Percentiles rank a stretch among this genome's conserved stretches.
These are phyloP conservation scores for Ondatra zibethicus DNA, from an alignment of 2,113 vertebrate genomes.

Conservation along the genomic window DNA sequence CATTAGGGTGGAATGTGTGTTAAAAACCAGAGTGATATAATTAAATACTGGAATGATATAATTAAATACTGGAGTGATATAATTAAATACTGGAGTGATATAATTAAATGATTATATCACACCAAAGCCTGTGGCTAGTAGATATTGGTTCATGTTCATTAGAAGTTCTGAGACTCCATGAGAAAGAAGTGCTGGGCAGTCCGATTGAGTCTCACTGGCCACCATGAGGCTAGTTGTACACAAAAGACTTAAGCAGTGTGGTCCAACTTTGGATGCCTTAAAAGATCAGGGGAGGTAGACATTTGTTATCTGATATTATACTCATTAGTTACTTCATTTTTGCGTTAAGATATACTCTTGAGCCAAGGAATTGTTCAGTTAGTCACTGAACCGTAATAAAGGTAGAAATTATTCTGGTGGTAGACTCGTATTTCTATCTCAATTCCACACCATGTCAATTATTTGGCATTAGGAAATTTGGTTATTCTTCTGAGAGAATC, in stretches of 20 bases:
- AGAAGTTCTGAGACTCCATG: background rate
- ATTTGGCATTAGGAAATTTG: background rate
- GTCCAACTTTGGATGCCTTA: background rate
- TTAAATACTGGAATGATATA: too few species aligned
- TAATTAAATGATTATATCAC: background rate
- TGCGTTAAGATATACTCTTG: background rate
- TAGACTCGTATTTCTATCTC: background rate
- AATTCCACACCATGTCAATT: background rate
- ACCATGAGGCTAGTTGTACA: background rate
- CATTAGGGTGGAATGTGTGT: background rate
- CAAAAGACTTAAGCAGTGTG: background rate
- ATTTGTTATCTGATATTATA: background rate
- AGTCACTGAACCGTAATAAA: background rate
- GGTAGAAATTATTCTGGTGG: background rate
- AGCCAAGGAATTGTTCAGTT: background rate
- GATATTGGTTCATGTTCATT: constrained; percentile 20
- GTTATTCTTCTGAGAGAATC: constrained; percentile 44
- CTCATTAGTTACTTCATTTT: background rate
- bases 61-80: background rate
- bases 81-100: background rate
- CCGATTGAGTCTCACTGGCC: background rate
- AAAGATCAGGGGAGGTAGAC: background rate
- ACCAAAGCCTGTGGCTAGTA: background rate
- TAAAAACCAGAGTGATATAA: too few species aligned
- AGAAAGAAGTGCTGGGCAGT: background rate